These are phyloP conservation scores for Atherinosoma microstoma DNA, from an alignment of 2,797 vertebrate species.

Conservation along the genomic window DNA sequence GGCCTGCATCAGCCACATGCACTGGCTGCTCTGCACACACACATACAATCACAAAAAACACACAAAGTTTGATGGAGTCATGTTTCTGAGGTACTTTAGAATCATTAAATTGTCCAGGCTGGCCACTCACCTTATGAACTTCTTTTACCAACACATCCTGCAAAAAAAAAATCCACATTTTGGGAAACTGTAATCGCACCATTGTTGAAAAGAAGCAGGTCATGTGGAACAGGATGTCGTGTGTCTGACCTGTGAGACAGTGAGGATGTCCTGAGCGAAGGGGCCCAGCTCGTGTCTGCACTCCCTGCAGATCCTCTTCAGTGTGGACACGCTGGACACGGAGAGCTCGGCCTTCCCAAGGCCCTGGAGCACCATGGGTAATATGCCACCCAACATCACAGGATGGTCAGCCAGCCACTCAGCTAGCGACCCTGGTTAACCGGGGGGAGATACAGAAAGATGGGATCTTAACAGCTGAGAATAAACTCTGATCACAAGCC, in stretches of 20 bases:
- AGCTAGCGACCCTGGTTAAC: slow-evolving; percentile 89
- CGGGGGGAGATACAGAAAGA: background rate
- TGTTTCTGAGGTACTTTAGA: background rate
- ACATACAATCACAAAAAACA: slow-evolving; percentile 32
- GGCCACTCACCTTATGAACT: slow-evolving; percentile 93
- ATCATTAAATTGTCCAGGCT: slow-evolving; percentile 4
- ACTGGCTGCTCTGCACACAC: slow-evolving; percentile 92
- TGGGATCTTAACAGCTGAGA: background rate
- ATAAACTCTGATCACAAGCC: background rate
- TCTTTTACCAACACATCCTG: slow-evolving; percentile 94
- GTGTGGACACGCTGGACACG: slow-evolving; percentile 94
- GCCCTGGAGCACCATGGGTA: slow-evolving; percentile 94
- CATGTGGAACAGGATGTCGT: accelerated
- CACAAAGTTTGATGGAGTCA: background rate
- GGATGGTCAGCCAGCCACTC: slow-evolving; percentile 98
- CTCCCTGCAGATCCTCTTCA: slow-evolving; percentile 98
- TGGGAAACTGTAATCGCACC: background rate
- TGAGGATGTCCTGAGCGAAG: slow-evolving; percentile 92
- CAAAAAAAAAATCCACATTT: slow-evolving; percentile 29
- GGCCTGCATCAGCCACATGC: slow-evolving; percentile 99
- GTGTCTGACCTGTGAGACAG: slow-evolving; percentile 87
- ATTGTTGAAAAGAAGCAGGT: background rate
- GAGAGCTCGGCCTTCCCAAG: slow-evolving; percentile 93
- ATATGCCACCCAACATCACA: slow-evolving; percentile 92
- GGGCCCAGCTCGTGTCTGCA: slow-evolving; percentile 91